phyloP scores from a whole-genome alignment of 2,888 invertebrate species.

The Ophion ellenae region DNA sequence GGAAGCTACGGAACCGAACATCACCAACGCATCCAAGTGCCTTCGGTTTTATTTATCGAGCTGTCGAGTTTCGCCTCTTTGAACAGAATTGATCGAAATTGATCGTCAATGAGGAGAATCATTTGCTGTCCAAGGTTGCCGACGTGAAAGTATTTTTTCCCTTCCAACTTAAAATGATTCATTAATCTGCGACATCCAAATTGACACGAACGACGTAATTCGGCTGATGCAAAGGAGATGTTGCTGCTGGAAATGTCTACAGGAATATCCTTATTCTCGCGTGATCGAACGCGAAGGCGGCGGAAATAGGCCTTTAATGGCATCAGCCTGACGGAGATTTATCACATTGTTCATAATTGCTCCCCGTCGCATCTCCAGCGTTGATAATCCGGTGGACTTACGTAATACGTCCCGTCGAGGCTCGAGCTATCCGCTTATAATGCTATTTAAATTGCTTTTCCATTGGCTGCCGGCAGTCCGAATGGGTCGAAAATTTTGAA shows the following conservation, averaged over 20 bases:
- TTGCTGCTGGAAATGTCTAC: background rate
- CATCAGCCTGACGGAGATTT: conserved; percentile 21
- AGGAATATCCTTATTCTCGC: conserved; percentile 9
- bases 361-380: conserved; percentile 4
- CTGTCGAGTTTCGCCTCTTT: background rate
- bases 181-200: conserved; percentile 54
- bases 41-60: background rate
- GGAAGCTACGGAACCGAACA: background rate
- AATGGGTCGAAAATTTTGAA: too few relatives aligned
- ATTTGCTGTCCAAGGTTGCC: too few relatives aligned
- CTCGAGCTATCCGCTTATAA: background rate
- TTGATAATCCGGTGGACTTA: conserved; percentile 19
- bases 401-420: conserved; percentile 9
- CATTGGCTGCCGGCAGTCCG: background rate
- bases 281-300: conserved; percentile 35
- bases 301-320: conserved; percentile 37
- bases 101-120: too few relatives aligned
- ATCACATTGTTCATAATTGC: conserved; percentile 52
- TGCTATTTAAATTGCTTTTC: conserved; percentile 8
- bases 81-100: background rate
- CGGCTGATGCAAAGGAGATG: background rate
- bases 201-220: conserved; percentile 49
- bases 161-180: background rate
- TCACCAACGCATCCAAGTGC: too few relatives aligned
- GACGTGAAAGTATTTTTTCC: background rate